Percentiles rank a stretch among this genome's conserved stretches.
These are phyloP conservation scores for Telmatherina bonti DNA, from an alignment of 2,797 vertebrate species.

Conservation along the genomic window DNA sequence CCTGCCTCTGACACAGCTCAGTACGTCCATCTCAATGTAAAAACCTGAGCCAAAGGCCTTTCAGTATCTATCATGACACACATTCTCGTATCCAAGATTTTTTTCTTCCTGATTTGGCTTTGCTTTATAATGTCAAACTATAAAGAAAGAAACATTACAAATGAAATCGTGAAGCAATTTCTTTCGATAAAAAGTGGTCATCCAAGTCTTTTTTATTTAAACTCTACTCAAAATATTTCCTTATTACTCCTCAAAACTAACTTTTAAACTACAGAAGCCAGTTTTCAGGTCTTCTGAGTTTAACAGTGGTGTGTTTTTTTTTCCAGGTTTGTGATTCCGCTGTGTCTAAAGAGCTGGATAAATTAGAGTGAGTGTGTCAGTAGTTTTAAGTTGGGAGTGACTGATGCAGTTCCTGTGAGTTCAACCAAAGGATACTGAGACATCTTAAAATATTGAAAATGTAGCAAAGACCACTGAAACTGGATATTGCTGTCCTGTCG, in stretches of 20 bases:
- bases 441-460: slow-evolving; percentile 58
- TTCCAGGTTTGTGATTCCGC: slow-evolving; percentile 58
- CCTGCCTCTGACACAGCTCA: slow-evolving; percentile 70
- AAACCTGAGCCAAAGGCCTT: slow-evolving; percentile 51
- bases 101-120: slow-evolving; percentile 24
- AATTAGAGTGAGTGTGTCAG: slow-evolving; percentile 54
- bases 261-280: slow-evolving; percentile 30
- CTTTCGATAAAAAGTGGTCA: neutral
- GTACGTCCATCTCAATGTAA: slow-evolving; percentile 51
- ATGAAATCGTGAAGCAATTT: too few relatives aligned
- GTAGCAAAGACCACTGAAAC: slow-evolving; percentile 55
- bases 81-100: slow-evolving; percentile 50
- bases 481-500: slow-evolving; percentile 61
- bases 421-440: slow-evolving; percentile 67
- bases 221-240: slow-evolving; percentile 22
- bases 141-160: slow-evolving; percentile 9
- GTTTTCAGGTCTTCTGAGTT: slow-evolving; percentile 47
- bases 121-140: slow-evolving; percentile 22
- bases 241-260: slow-evolving; percentile 36
- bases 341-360: slow-evolving; percentile 53
- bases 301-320: slow-evolving; percentile 49
- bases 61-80: slow-evolving; percentile 48
- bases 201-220: slow-evolving; percentile 31
- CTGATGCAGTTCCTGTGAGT: slow-evolving; percentile 62
- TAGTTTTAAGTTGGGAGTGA: slow-evolving; percentile 55